Evolutionary conservation across 2,888 invertebrate genomes (phyloP), one percentile per base, ranked within the genome.

Genomic region (Platycheirus albimanus): DNA sequence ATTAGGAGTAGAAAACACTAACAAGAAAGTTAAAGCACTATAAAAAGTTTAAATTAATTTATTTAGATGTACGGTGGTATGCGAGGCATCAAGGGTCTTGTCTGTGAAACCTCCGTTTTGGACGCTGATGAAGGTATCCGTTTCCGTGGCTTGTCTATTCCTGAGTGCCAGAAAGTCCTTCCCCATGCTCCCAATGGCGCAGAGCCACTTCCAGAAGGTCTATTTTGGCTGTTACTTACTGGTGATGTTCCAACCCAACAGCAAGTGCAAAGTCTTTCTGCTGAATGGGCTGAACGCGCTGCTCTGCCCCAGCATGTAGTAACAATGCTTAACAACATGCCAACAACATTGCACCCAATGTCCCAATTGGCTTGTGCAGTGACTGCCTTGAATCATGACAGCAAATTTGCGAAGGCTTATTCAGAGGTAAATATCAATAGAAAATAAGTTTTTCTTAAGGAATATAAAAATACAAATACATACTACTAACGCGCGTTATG

Each of bases 61-160:
- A 56, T 76, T 5, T 74, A 89, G 89, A 94, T 95, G 94, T 95
- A 98, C 91, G 98, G 98, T 87, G 98, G 98, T 78, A 98, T 98
- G 98, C 93, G 98, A 89, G 97, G 97, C 56, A 97, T 98, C 91
- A 96, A 96, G 91, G 97, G 96, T 85, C 92, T 98, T 85, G 96
- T 98, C 1, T 97, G 96, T 88, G 98, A 98, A 91, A 98, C 98
- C 5, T 98, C 98, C 13, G 96, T 98, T 28, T 92, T 98, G 86
- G 98, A 98, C 90, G 93, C 98, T 3, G 97, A 98, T 84, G 97
- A 98, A 89, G 98, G 98, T 86, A 98, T 98, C 89, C 93, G 97
- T 83, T 98, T 98, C 93, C 94, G 98, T 85, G 97, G 97, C 41
- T 94, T 95, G 87, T 96, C 96, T 78, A 98, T 98, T 88, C 97